phyloP scores from a whole-genome alignment of 2,113 vertebrate species.

The Phylloscopus trochiloides region DNA sequence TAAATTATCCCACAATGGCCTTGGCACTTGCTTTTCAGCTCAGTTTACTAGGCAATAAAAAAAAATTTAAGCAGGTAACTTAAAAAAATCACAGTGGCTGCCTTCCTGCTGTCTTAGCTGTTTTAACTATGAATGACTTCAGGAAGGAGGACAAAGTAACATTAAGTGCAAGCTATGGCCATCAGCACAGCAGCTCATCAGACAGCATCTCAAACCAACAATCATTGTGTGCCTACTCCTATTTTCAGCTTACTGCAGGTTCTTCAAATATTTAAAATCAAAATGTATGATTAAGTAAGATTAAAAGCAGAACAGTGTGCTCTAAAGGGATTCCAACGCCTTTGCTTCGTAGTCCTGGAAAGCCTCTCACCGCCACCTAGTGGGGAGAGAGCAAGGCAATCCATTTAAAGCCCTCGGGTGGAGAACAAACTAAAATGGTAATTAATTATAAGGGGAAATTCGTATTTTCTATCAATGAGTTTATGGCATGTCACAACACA shows the following conservation, averaged over 20 bases:
- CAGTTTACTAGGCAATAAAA: not conserved
- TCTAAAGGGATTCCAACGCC: not conserved
- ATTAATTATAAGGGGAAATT: not conserved
- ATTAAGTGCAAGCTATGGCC: not conserved
- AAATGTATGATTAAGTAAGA: not conserved
- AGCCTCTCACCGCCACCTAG: conserved; percentile 41
- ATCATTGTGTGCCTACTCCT: not conserved
- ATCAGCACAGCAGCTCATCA: not conserved
- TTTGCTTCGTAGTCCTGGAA: not conserved
- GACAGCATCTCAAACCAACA: not conserved
- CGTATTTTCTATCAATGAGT: not conserved
- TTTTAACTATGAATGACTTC: not conserved
- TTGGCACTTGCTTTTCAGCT: not conserved
- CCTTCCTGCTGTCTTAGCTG: not conserved
- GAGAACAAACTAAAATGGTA: not conserved
- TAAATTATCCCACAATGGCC: not conserved
- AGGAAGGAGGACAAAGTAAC: not conserved
- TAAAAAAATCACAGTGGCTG: not conserved
- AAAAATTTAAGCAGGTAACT: not conserved
- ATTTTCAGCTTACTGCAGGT: not conserved
- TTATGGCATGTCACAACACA: not conserved
- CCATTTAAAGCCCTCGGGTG: not conserved
- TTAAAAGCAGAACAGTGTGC: not conserved
- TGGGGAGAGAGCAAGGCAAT: not conserved
- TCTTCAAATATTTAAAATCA: not conserved